Conservation (phyloP, 2,888 invertebrate genomes). For the Lottia scabra region DNA sequence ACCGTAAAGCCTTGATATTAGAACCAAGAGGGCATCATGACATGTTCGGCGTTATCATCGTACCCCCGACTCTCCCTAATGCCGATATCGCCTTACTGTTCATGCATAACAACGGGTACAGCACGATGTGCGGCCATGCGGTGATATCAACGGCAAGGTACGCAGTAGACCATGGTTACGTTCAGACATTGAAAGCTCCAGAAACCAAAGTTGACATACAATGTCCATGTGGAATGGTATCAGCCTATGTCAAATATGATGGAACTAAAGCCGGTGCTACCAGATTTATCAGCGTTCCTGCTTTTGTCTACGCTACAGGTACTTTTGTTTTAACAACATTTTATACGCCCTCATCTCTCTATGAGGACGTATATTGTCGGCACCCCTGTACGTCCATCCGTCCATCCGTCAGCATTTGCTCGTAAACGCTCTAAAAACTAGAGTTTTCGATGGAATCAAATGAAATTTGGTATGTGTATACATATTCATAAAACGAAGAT, state of each 20-base stretch:
- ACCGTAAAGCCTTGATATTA: slow-evolving; percentile 62
- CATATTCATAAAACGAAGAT: too few relatives aligned
- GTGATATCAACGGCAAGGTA: slow-evolving; percentile 65
- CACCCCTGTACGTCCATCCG: too few relatives aligned
- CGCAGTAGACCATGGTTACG: slow-evolving; percentile 53
- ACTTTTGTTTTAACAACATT: neutral
- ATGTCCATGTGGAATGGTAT: slow-evolving; percentile 68
- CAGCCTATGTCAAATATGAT: slow-evolving; percentile 47
- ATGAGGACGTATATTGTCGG: too few relatives aligned
- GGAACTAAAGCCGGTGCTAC: slow-evolving; percentile 39
- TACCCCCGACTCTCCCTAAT: slow-evolving; percentile 53
- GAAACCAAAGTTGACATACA: slow-evolving; percentile 64
- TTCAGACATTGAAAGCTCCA: slow-evolving; percentile 39
- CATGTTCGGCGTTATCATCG: slow-evolving; percentile 68
- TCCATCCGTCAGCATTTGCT: too few relatives aligned
- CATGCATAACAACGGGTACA: slow-evolving; percentile 68
- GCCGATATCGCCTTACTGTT: slow-evolving; percentile 66
- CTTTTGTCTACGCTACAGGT: slow-evolving; percentile 63
- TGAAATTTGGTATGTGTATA: too few relatives aligned
- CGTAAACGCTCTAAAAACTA: too few relatives aligned
- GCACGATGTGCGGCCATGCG: slow-evolving; percentile 70
- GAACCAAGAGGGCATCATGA: slow-evolving; percentile 70
- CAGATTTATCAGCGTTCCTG: slow-evolving; percentile 67
- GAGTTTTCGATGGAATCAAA: too few relatives aligned
- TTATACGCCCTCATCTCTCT: too few relatives aligned